Evolutionary conservation across 2,113 vertebrate species (phyloP).

Genomic region (Sarotherodon lohbergeri): DNA sequence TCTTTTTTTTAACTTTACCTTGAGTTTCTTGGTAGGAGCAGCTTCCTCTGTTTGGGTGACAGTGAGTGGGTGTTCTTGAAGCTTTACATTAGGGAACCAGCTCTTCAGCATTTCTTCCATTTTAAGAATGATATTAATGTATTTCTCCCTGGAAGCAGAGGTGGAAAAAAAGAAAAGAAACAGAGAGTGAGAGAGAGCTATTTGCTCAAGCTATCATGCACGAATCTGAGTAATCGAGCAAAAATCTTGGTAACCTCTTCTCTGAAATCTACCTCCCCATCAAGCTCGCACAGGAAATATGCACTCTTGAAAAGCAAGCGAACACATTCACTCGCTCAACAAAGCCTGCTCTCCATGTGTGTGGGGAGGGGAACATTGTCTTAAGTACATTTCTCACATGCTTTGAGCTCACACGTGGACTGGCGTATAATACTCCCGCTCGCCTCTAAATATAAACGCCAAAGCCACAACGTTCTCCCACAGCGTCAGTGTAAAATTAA

Average conservation of each 20-base stretch:
- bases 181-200: neutral
- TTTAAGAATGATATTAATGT: conserved; percentile 75
- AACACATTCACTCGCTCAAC: neutral
- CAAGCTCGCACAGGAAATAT: conserved; percentile 25
- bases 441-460: conserved; percentile 65
- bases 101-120: conserved; percentile 80
- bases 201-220: neutral
- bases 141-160: conserved; percentile 63
- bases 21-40: conserved; percentile 64
- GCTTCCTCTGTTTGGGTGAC: conserved; percentile 45
- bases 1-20: conserved; percentile 45
- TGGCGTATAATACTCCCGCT: conserved; percentile 28
- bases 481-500: conserved; percentile 50
- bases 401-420: conserved; percentile 61
- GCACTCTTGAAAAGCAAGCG: neutral
- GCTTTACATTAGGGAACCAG: conserved; percentile 76
- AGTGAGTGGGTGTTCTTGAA: conserved; percentile 41
- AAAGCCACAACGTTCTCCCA: conserved; percentile 33
- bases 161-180: neutral
- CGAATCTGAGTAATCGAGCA: neutral
- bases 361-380: neutral
- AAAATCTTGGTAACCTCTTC: neutral
- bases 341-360: neutral
- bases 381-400: conserved; percentile 59
- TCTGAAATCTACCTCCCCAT: conserved; percentile 14